These are phyloP conservation scores for Sebastes taczanowskii DNA, from an alignment of 2,797 vertebrate species.

Conservation along the genomic window DNA sequence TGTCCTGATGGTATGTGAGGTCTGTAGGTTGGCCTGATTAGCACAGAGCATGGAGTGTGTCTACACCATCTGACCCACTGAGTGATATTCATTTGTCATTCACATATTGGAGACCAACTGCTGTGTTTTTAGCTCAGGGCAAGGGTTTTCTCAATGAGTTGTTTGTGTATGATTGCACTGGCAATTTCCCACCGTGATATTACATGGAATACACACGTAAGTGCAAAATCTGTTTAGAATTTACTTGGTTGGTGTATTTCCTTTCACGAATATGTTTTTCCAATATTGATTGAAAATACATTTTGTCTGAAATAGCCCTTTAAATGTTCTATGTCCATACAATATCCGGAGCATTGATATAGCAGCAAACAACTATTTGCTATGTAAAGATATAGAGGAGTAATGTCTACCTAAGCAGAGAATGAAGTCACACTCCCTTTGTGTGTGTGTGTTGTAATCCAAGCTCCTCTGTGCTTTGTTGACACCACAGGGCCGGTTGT, in stretches of 20 bases:
- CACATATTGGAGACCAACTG: constrained; percentile 78
- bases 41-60: constrained; percentile 78
- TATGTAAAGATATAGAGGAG: not conserved
- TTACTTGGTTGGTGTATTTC: constrained; percentile 22
- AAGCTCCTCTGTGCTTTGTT: not conserved
- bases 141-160: constrained; percentile 69
- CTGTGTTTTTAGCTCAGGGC: constrained; percentile 76
- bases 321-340: not conserved
- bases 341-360: not conserved
- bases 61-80: constrained; percentile 80
- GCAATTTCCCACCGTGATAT: constrained; percentile 64
- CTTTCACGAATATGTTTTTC: constrained; percentile 7
- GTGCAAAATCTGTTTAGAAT: constrained; percentile 55
- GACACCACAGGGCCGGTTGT: not conserved
- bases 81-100: constrained; percentile 81
- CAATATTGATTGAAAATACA: not conserved
- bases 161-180: constrained; percentile 74
- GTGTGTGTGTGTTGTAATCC: not conserved
- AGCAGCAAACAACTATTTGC: not conserved
- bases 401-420: not conserved
- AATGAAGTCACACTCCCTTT: not conserved
- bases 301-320: not conserved
- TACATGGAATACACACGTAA: constrained; percentile 47
- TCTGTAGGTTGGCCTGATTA: constrained; percentile 79
- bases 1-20: constrained; percentile 73